phyloP scores from a whole-genome alignment of 2,797 vertebrate species.

The Falco peregrinus region DNA sequence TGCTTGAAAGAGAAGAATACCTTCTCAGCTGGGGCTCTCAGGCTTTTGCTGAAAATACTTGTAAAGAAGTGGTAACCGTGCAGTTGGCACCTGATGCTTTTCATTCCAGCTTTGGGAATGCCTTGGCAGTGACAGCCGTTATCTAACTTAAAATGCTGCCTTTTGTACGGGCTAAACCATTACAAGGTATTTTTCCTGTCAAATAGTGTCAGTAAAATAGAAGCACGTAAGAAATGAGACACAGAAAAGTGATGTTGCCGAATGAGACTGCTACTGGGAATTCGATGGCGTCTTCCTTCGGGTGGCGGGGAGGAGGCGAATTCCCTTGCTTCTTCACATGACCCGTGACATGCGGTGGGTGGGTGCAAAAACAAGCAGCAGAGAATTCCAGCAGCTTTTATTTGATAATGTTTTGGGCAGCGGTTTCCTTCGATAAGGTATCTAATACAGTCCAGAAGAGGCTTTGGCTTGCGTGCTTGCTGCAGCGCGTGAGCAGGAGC shows the following conservation, averaged over 20 bases:
- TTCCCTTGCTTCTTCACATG: neutral
- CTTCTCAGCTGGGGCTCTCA: neutral
- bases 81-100: neutral
- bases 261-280: neutral
- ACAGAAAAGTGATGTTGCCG: neutral
- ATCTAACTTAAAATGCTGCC: neutral
- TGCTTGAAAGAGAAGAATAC: neutral
- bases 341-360: fast-evolving
- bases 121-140: neutral
- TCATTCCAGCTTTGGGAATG: neutral
- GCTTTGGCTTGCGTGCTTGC: fast-evolving
- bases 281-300: fast-evolving
- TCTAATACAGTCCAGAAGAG: neutral
- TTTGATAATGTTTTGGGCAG: neutral
- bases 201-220: neutral
- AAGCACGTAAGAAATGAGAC: neutral
- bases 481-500: too few relatives aligned
- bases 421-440: neutral
- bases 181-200: neutral
- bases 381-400: neutral
- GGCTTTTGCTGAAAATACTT: neutral
- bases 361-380: neutral
- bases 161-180: neutral
- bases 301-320: neutral
- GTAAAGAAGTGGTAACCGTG: neutral